Conservation (phyloP, 1,140 invertebrate species). For the Drosophila hydei region DNA sequence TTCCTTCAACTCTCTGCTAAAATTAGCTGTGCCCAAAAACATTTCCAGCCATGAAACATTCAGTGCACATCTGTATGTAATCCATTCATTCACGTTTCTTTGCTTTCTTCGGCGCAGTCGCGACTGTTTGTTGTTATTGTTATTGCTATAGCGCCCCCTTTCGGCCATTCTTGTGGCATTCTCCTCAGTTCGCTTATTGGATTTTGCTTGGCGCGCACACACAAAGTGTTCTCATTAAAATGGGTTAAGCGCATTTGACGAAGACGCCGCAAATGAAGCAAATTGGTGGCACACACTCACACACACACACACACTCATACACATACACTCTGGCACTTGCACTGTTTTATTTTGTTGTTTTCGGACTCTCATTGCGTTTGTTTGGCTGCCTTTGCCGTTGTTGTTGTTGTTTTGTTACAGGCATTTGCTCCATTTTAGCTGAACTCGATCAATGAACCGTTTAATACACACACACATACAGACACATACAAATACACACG, state of each 20-base stretch:
- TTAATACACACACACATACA: conserved; percentile 52
- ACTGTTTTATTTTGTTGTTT: conserved; percentile 49
- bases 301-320: conserved; percentile 14
- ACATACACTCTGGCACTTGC: conserved; percentile 60
- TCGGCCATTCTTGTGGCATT: conserved; percentile 35
- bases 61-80: neutral
- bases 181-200: conserved; percentile 50
- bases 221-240: conserved; percentile 49
- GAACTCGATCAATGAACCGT: conserved; percentile 80
- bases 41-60: neutral
- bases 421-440: conserved; percentile 68
- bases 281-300: conserved; percentile 55
- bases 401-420: conserved; percentile 37
- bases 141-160: conserved; percentile 29
- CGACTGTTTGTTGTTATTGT: conserved; percentile 11
- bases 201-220: conserved; percentile 38
- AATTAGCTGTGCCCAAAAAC: neutral
- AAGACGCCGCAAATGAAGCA: conserved; percentile 28
- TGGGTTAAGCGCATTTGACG: conserved; percentile 67
- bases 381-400: conserved; percentile 33
- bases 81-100: conserved; percentile 4
- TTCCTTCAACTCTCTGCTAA: neutral
- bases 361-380: conserved; percentile 44
- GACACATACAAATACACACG: conserved; percentile 8
- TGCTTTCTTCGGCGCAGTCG: conserved; percentile 30